Base-by-base conservation (phyloP, 2,113 vertebrate genomes). In the Peromyscus maniculatus region DNA sequence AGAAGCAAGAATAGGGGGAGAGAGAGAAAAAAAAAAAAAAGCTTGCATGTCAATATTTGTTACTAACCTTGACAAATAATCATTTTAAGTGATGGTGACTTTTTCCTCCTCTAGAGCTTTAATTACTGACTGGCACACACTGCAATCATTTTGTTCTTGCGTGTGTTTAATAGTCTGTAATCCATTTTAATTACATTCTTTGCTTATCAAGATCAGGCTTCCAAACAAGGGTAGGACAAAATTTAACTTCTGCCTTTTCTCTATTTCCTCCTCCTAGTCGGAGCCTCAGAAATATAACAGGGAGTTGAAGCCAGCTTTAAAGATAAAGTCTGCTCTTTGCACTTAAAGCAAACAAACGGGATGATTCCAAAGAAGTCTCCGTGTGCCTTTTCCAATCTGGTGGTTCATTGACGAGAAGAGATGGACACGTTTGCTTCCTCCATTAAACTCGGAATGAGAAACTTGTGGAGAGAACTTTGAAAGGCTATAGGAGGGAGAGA, bases 91-190 rank as follows among this genome's bases (percentile, higher is more conserved):
- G 83, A 49, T 89, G 95, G 95, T 96, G 94, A 62, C 92, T 98
- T 98, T 96, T 97, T 97, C 95, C 96, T 97, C 97, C 95, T 97
- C 62, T 97, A 97, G 97, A 97, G 89, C 97, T 96, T 96, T 98
- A 98, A 98, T 97, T 97, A 96, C 97, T 96, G 94, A 83, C 96
- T 97, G 90, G 66, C 93, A 92, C 78, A 96, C 77, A 64, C 93
- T 97, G 95, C 96, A 97, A 97, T 98, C 97, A 97, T 97, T 98
- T 96, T 97, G 97, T 95, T 97, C 97, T 97, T 98, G 98, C 97
- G 98, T 91, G 97, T 93, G 95, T 97, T 95, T 94, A 98, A 92
- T 83, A 97, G 97, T 96, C 95, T 97, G 94, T 97, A 98, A 98
- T 97, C 97, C 96, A 89, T 82, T 98, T 95, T 98, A 97, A 98